phyloP scores from a whole-genome alignment of 2,113 vertebrate genomes.

The Galeopterus variegatus region DNA sequence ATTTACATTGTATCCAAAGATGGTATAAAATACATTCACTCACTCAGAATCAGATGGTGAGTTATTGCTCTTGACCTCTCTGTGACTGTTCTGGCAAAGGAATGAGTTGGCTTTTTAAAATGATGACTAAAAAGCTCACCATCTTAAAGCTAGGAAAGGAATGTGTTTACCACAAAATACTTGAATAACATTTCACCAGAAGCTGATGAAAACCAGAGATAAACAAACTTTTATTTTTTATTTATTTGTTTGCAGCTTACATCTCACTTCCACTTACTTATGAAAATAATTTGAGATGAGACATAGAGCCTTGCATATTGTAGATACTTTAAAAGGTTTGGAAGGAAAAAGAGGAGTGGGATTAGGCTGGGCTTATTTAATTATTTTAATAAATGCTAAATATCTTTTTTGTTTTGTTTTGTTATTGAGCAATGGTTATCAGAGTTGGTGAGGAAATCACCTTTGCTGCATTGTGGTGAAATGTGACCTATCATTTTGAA shows the following conservation, averaged over 20 bases:
- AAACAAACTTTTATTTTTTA: not conserved
- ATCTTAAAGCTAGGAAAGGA: conserved; percentile 20
- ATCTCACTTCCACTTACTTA: not conserved
- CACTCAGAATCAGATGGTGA: conserved; percentile 48
- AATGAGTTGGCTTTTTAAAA: conserved; percentile 50
- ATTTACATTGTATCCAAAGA: conserved; percentile 65
- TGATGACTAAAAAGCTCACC: not conserved
- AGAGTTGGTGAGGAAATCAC: not conserved
- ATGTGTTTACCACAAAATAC: not conserved
- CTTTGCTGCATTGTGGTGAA: not conserved
- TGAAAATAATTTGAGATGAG: not conserved
- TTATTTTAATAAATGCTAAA: not conserved
- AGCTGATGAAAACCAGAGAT: not conserved
- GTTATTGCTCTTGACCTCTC: conserved; percentile 38
- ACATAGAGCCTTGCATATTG: not conserved
- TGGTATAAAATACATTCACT: conserved; percentile 53
- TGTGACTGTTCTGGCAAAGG: not conserved
- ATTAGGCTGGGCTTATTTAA: not conserved
- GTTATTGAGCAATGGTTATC: not conserved
- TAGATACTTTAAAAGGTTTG: not conserved
- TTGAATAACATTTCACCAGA: not conserved
- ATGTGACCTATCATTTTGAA: not conserved
- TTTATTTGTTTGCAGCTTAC: not conserved
- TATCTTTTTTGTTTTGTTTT: not conserved
- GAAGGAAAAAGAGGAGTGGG: not conserved